These are phyloP conservation scores for Battus philenor DNA, from an alignment of 1,140 invertebrate species.

Conservation along the genomic window DNA sequence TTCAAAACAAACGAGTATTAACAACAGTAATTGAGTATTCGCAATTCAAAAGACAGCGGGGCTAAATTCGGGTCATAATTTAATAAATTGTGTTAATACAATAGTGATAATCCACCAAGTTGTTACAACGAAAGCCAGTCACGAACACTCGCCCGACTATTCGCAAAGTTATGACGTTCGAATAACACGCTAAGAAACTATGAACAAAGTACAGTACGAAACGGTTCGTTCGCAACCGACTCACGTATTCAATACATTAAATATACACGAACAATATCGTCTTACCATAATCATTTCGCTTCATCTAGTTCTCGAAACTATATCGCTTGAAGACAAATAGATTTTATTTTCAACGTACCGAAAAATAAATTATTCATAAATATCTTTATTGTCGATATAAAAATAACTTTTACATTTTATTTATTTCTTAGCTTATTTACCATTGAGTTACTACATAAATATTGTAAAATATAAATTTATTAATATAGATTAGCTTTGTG, in stretches of 20 bases:
- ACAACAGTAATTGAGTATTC: background rate
- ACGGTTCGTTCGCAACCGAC: background rate
- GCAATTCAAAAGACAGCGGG: background rate
- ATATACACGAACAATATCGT: conserved; percentile 6
- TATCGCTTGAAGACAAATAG: too few relatives aligned
- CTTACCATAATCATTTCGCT: background rate
- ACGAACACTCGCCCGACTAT: conserved; percentile 3
- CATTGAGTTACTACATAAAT: too few relatives aligned
- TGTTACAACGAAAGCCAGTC: conserved; percentile 12
- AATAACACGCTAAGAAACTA: conserved; percentile 14
- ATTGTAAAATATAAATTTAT: too few relatives aligned
- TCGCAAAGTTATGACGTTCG: conserved; percentile 9
- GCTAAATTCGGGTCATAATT: conserved; percentile 6
- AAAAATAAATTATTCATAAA: too few relatives aligned
- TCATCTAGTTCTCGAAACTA: too few relatives aligned
- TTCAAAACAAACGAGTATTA: too few relatives aligned
- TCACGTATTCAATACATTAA: conserved; percentile 8
- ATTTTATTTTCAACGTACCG: too few relatives aligned
- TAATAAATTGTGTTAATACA: conserved; percentile 15
- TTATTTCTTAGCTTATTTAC: too few relatives aligned
- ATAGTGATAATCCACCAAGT: conserved; percentile 12
- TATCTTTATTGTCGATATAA: too few relatives aligned
- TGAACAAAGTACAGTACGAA: conserved; percentile 5
- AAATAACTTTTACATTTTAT: too few relatives aligned
- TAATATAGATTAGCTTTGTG: too few relatives aligned